A percentile compares a stretch with the other conserved stretches of the same genome.
These are phyloP conservation scores for Lemur catta DNA, from an alignment of 2,797 vertebrate species.

Conservation along the genomic window DNA sequence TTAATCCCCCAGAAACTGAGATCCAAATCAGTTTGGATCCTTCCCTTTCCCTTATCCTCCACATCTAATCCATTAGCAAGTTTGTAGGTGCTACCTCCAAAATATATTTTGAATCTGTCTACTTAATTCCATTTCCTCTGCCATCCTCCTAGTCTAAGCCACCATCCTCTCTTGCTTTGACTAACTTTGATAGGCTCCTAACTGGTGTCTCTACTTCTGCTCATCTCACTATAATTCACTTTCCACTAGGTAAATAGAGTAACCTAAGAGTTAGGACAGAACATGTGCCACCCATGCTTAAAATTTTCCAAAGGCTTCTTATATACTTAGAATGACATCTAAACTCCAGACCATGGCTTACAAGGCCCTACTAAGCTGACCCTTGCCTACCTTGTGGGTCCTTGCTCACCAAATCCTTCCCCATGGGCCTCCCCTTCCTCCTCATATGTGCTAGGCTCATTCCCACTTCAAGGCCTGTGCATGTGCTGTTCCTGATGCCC, in stretches of 20 bases:
- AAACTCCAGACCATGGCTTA: neutral
- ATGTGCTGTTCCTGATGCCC: neutral
- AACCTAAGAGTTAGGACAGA: neutral
- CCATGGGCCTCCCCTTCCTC: neutral
- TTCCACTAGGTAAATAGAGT: neutral
- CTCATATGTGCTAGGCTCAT: neutral
- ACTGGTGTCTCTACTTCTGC: neutral
- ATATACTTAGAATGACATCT: neutral
- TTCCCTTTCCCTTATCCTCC: neutral
- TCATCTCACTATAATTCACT: neutral
- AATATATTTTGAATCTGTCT: neutral
- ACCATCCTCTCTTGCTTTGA: neutral
- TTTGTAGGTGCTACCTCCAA: neutral
- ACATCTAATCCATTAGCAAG: neutral
- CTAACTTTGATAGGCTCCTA: neutral
- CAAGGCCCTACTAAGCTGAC: neutral
- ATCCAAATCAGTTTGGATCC: neutral
- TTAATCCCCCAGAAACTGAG: neutral
- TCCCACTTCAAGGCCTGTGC: neutral
- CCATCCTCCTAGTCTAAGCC: neutral
- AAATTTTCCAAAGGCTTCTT: neutral
- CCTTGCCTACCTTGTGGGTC: neutral
- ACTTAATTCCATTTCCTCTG: neutral
- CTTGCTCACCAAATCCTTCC: neutral
- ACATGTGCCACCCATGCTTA: neutral